Base-by-base conservation (phyloP, 2,888 invertebrate species). In the Frankliniella intonsa region DNA sequence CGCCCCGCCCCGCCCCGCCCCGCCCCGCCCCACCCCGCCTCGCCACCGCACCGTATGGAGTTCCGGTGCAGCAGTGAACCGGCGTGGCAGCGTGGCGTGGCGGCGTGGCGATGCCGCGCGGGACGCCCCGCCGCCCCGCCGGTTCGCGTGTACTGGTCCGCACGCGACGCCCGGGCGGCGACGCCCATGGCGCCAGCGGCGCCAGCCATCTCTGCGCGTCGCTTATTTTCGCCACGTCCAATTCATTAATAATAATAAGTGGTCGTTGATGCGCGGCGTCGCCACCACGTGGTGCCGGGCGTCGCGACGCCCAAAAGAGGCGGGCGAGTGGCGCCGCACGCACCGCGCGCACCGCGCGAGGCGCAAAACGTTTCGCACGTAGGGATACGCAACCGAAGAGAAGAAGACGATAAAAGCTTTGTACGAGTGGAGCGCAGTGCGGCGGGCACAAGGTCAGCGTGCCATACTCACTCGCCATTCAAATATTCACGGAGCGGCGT, bases 391-490 rank as follows among this genome's bases (percentile, higher is more conserved):
- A 38, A 38, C 38, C 38, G 38, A 3, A 38, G 5, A 38, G 38
- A 38, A 38, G 38, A 38, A 38, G 5, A 38, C 38, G 38, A 38
- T 38, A 38, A 38, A 38, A 38, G 38, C 3, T 38, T 38, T 38
- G 38, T 38, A 5, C 38, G 38, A 38, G 38, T 38, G 38, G 38
- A 38, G 38, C 38, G 5, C 38, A 5, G 38, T 5, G 5, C 38
- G 38, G 38, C 11, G 62, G 19, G 14, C 62, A 62, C 62, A 62
- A 62, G 62, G 62, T n/a, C 62, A 55, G 55, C 55, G 14, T 17
- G 55, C 69, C 22, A 25, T 25, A 76, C 69, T 76, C 69, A 76
- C 69, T 76, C 69, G 69, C 25, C 69, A 76, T 76, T 76, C 69
- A 76, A 25, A 76, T 76, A 76, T 76, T 76, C 69, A 25, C 69